Evolutionary conservation across 2,888 invertebrate genomes (phyloP).

Genomic region (Caenorhabditis zanzibari): DNA sequence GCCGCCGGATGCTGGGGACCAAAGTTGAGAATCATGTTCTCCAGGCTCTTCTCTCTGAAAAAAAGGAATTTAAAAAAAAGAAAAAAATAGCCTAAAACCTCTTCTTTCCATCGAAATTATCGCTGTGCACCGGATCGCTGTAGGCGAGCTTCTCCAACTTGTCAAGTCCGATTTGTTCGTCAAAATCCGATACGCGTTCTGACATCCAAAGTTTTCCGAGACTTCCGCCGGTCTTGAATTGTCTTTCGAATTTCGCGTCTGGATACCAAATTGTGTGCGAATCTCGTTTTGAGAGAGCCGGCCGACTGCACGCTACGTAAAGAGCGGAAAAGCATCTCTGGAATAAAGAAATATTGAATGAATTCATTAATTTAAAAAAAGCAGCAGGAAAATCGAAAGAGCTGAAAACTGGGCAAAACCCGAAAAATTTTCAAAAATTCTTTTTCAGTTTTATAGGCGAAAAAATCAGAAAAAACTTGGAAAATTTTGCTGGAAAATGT

Average conservation of each 20-base stretch:
- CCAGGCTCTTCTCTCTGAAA: conserved; percentile 89
- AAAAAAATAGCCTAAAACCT: conserved; percentile 65
- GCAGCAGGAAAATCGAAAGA: no score
- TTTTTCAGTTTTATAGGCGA: no score
- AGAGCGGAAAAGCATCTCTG: conserved; percentile 56
- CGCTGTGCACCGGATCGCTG: conserved; percentile 73
- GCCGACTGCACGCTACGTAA: conserved; percentile 38
- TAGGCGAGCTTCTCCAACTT: conserved; percentile 75
- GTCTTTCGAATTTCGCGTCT: conserved; percentile 82
- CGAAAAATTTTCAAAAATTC: no score
- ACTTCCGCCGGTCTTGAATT: conserved; percentile 79
- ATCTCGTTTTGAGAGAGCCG: conserved; percentile 63
- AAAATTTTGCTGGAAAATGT: no score
- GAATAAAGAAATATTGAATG: no score
- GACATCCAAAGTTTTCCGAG: conserved; percentile 75
- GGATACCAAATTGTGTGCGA: conserved; percentile 82
- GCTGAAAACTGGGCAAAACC: no score
- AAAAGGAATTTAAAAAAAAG: no score
- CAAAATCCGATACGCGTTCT: conserved; percentile 70
- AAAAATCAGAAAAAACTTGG: no score
- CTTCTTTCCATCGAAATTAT: conserved; percentile 75
- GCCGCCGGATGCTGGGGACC: conserved; percentile 97
- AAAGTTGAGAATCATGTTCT: conserved; percentile 92
- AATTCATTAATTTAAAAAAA: background rate
- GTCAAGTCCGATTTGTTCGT: conserved; percentile 75